Conservation (phyloP, 2,888 invertebrate species). For the Meiosimyza platycephala region DNA sequence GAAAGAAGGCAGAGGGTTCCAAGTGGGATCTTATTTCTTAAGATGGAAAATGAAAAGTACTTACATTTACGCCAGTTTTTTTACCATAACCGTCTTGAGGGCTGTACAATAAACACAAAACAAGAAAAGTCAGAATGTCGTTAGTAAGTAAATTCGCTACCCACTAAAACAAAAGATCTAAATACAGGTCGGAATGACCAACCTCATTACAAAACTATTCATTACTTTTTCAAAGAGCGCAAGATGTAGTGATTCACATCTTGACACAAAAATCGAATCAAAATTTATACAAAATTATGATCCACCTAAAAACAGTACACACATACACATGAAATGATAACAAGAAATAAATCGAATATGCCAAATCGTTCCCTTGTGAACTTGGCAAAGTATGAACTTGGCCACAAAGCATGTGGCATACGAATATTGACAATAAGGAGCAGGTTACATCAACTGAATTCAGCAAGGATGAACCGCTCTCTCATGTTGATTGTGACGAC, state of each 20-base stretch:
- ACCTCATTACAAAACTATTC: too few species aligned
- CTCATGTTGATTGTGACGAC: conserved; percentile 31
- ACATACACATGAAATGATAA: conserved; percentile 12
- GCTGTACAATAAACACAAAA: too few species aligned
- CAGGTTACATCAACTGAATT: neutral
- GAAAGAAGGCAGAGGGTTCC: too few species aligned
- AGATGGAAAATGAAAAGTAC: too few species aligned
- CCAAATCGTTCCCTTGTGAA: conserved; percentile 37
- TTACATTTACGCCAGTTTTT: too few species aligned
- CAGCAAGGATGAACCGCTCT: neutral
- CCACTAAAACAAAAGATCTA: too few species aligned
- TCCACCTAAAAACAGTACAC: neutral
- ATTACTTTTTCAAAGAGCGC: too few species aligned
- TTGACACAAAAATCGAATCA: conserved; percentile 30
- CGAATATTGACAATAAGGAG: neutral
- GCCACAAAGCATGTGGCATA: conserved; percentile 2
- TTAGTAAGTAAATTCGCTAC: too few species aligned
- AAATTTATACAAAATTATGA: conserved; percentile 39
- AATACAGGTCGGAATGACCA: too few species aligned
- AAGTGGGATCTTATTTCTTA: too few species aligned
- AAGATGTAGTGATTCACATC: conserved; percentile 19
- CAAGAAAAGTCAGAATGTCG: too few species aligned
- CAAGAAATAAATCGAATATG: conserved; percentile 48
- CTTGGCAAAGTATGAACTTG: conserved; percentile 14
- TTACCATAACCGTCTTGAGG: too few species aligned